Evolutionary conservation across 2,113 vertebrate genomes (phyloP), one percentile per base, ranked within the genome.

Genomic region (Amphilophus citrinellus): DNA sequence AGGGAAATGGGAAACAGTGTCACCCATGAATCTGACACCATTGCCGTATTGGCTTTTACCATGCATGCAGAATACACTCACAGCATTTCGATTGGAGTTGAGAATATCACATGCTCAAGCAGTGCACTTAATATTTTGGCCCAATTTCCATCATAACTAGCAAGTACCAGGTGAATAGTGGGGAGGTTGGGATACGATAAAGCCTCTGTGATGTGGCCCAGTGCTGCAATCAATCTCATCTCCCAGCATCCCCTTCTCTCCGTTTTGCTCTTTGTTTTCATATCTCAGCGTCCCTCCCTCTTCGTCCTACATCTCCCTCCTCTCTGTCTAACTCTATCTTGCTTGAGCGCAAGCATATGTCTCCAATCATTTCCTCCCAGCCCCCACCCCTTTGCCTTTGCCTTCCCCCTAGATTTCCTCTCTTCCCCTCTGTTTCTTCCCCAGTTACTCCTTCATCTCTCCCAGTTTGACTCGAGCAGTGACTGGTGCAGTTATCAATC

Each of bases 401-500:
- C 90, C 88, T 89, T 93, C 92, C 91, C 88, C 87, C 56, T 82
- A 91, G 62, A 93, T 92, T 94, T 89, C 90, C 88, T 88, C 85
- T 87, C 62, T 84, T 90, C 82, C 80, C 85, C 82, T 81, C 79
- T 2, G 76, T 89, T 86, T 84, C 90, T 88, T 97, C 97, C 97
- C 97, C 96, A 97, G 97, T 97, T 96, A 96, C 97, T 97, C 97
- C 93, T 97, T 96, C 97, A 92, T 96, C 97, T 92, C 97, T 97
- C 97, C 97, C 98, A 97, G 97, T 98, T 97, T 98, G 96, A 97
- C 96, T 97, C 95, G 97, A 97, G 98, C 91, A 47, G 37, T 86
- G 97, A 97, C 98, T 96, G 97, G 96, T 96, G 97, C 97, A 97
- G 97, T 97, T 99, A 98, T 99, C 98, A 99, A 99, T 99, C 98